Conservation (phyloP, 2,113 vertebrate species). For the Prochilodus magdalenae region DNA sequence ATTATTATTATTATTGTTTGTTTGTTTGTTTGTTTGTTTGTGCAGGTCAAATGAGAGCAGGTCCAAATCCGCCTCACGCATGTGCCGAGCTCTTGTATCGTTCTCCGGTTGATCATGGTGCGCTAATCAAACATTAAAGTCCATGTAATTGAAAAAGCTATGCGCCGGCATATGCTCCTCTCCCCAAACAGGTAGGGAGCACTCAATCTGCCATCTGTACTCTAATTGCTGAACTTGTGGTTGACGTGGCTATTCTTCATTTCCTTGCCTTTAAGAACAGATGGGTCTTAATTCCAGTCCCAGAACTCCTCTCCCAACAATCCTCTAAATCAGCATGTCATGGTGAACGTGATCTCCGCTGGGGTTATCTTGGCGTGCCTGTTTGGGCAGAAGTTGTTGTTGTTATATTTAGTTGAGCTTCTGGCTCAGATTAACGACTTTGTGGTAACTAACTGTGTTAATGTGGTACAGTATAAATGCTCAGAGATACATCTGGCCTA, state of each 20-base stretch:
- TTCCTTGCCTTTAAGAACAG: conserved; percentile 55
- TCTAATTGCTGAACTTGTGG: conserved; percentile 56
- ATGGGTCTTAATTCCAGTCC: conserved; percentile 51
- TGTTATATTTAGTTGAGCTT: conserved; percentile 8
- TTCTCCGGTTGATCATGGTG: conserved; percentile 5
- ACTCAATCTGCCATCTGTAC: conserved; percentile 53
- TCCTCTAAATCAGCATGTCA: conserved; percentile 29
- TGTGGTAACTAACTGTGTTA: background rate
- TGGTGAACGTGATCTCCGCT: conserved; percentile 22
- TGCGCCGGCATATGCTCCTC: conserved; percentile 38
- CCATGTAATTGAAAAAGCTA: conserved; percentile 46
- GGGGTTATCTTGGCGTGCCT: conserved; percentile 20
- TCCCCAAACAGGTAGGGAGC: conserved; percentile 46
- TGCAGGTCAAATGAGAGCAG: background rate
- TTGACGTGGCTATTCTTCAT: conserved; percentile 44
- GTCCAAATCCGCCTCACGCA: background rate
- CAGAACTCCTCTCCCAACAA: conserved; percentile 24
- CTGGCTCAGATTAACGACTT: background rate
- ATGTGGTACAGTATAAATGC: background rate
- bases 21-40: background rate
- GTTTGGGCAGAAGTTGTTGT: conserved; percentile 38
- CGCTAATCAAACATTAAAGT: conserved; percentile 36
- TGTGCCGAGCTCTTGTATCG: background rate
- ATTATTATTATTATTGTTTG: too few species aligned
- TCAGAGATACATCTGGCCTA: too few species aligned